Percentiles rank a stretch among this genome's conserved stretches.
phyloP scores from a whole-genome alignment of 2,797 vertebrate species.

The Gymnocypris eckloni region DNA sequence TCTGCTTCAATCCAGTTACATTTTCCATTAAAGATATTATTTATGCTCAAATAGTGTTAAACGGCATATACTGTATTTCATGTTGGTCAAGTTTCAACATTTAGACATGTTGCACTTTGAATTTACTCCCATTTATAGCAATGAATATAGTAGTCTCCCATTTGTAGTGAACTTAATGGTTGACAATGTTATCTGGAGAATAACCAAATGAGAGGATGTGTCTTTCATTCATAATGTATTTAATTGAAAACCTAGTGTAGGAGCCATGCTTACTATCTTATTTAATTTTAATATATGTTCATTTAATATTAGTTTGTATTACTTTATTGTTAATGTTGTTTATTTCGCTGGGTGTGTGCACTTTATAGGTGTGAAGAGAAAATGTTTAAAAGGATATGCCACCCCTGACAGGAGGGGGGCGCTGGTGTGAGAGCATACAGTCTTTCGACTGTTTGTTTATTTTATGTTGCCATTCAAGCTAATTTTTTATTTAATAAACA shows the following conservation, averaged over 20 bases:
- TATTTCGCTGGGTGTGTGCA: not conserved
- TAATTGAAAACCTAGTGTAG: not conserved
- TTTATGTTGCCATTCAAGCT: not conserved
- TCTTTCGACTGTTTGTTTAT: no score
- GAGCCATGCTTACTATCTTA: not conserved
- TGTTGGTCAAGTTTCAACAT: not conserved
- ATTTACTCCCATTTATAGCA: not conserved
- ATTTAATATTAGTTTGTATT: not conserved
- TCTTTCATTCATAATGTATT: not conserved
- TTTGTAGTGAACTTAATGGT: not conserved
- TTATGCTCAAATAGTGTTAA: not conserved
- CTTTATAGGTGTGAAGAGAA: not conserved
- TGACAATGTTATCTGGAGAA: not conserved
- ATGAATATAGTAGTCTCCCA: not conserved
- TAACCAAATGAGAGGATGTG: not conserved
- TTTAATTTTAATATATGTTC: not conserved
- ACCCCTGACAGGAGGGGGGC: not conserved
- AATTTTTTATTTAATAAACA: no score
- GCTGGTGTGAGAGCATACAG: no score
- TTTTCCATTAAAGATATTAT: not conserved
- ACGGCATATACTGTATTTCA: not conserved
- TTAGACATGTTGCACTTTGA: not conserved
- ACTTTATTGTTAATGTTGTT: not conserved
- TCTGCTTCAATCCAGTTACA: not conserved
- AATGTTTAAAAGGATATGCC: no score